Percentiles rank a stretch among this genome's conserved stretches.
Evolutionary conservation across 2,888 invertebrate genomes (phyloP).

Genomic region (Clanis bilineata): DNA sequence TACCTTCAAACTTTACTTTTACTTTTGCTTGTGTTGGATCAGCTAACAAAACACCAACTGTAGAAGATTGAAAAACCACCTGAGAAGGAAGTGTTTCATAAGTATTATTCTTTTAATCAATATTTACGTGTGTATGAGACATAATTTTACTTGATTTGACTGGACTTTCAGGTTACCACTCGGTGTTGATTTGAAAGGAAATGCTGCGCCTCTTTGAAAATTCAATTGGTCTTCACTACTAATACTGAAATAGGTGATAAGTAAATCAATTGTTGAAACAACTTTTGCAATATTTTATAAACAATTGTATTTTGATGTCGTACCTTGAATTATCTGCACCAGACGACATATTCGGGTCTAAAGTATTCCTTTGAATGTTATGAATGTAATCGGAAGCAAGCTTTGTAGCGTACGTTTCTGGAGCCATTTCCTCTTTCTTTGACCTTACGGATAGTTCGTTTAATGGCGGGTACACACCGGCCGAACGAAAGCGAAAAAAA

Average conservation of each 20-base stretch:
- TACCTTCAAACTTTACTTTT: conserved; percentile 79
- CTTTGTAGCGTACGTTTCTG: conserved; percentile 54
- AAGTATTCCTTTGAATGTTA: conserved; percentile 38
- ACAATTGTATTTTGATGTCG: background rate
- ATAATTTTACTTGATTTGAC: conserved; percentile 83
- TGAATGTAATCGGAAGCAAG: conserved; percentile 51
- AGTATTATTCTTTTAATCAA: background rate
- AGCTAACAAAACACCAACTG: conserved; percentile 85
- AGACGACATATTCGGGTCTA: conserved; percentile 52
- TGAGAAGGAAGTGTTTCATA: conserved; percentile 41
- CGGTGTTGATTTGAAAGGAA: conserved; percentile 85
- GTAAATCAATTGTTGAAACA: background rate
- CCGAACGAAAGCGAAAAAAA: too few relatives aligned
- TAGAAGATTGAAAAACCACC: conserved; percentile 87
- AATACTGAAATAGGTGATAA: conserved; percentile 40
- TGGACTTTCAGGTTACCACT: conserved; percentile 87
- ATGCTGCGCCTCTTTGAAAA: conserved; percentile 60
- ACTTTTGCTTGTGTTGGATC: conserved; percentile 85
- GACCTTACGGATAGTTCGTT: conserved; percentile 42
- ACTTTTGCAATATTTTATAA: background rate
- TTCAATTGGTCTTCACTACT: conserved; percentile 52
- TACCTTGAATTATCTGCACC: conserved; percentile 66
- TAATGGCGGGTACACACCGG: too few relatives aligned
- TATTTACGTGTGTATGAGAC: background rate
- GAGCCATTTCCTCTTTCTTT: conserved; percentile 59